Percentiles rank a stretch among this genome's conserved stretches.
Conservation (phyloP, 2,113 vertebrate genomes). For the Mohoua ochrocephala region DNA sequence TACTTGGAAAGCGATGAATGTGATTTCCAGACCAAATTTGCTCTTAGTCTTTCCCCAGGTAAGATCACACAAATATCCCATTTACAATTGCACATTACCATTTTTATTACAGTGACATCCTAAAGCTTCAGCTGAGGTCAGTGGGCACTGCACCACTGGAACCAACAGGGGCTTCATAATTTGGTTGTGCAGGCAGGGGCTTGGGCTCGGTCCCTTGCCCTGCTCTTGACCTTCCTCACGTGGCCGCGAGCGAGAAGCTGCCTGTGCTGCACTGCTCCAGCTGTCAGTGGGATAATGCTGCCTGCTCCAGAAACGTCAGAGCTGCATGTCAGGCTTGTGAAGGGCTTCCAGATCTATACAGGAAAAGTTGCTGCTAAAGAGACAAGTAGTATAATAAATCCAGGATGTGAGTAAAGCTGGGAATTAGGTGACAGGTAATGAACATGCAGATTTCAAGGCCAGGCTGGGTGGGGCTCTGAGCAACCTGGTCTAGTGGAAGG, state of each 20-base stretch:
- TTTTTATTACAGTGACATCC: background rate
- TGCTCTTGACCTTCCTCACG: background rate
- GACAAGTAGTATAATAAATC: background rate
- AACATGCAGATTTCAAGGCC: background rate
- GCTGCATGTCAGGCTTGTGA: background rate
- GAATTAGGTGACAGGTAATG: background rate
- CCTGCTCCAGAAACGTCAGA: background rate
- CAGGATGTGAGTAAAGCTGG: background rate
- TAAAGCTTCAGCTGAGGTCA: background rate
- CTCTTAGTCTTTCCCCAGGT: conserved; percentile 94
- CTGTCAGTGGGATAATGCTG: background rate
- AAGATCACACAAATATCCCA: background rate
- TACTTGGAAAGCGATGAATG: conserved; percentile 92
- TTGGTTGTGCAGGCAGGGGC: background rate
- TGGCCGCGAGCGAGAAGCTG: accelerated
- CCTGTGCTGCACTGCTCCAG: background rate
- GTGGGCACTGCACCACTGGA: background rate
- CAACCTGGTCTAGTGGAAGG: background rate
- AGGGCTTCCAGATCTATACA: background rate
- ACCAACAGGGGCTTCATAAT: background rate
- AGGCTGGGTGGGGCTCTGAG: background rate
- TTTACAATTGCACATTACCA: background rate
- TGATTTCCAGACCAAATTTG: conserved; percentile 99
- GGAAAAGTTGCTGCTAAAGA: background rate
- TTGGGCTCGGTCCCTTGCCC: background rate